phyloP scores from a whole-genome alignment of 2,888 invertebrate genomes.

The Eristalinus sepulchralis region DNA sequence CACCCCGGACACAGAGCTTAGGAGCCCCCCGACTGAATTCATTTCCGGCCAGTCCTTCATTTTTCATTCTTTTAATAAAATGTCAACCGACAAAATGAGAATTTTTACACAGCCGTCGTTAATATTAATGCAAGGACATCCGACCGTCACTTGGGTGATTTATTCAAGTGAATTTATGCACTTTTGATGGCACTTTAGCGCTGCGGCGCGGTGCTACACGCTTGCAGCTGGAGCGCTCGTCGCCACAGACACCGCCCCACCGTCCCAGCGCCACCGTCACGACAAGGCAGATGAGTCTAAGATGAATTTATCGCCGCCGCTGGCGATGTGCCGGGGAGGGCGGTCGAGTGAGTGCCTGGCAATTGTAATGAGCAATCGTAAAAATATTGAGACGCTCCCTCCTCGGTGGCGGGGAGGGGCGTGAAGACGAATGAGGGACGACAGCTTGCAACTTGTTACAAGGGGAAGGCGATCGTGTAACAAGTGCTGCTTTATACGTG shows the following conservation, averaged over 20 bases:
- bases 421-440: background rate
- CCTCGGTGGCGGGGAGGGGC: background rate
- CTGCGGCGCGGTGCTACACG: background rate
- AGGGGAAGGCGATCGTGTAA: background rate
- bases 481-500: background rate
- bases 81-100: constrained; percentile 58
- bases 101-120: constrained; percentile 58
- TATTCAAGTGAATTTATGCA: constrained; percentile 61
- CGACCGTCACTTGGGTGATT: constrained; percentile 51
- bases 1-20: background rate
- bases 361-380: constrained; percentile 52
- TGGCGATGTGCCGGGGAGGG: background rate
- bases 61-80: constrained; percentile 67
- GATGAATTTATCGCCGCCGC: constrained; percentile 34
- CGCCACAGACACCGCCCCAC: no score
- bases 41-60: constrained; percentile 43
- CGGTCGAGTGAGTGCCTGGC: constrained; percentile 7
- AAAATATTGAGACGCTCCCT: background rate
- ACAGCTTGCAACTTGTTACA: background rate
- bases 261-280: no score
- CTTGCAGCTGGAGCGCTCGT: no score
- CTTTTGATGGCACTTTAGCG: constrained; percentile 48
- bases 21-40: background rate
- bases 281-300: constrained; percentile 14
- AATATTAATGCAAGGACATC: constrained; percentile 60